Base-by-base conservation (phyloP, 30 jellyfish, hydroid and myxozoan genomes). In the Aurelia coerulea region DNA sequence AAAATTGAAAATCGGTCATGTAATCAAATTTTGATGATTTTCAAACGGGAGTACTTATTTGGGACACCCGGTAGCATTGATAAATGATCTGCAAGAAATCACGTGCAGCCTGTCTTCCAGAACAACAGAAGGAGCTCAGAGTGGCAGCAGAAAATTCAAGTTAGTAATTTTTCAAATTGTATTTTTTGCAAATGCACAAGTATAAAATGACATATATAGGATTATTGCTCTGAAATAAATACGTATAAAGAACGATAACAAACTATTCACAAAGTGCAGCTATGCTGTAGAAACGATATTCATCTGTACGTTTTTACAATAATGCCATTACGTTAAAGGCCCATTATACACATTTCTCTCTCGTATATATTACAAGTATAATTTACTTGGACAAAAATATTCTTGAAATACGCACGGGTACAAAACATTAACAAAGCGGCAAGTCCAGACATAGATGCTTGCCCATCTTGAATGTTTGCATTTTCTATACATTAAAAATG, bases 251-350 rank as follows among this genome's bases (percentile, higher is more conserved):
- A 65, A 53, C 84, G 68, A 53, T 65, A 73, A 81, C 67, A 63
- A 11, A 59, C 54, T 73, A 84, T 84, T 69, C 75, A 84, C 84
- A 84, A 62, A 35, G 93, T 73, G 87, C 87, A 84, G 87, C 93
- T 84, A 73, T 59, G 93, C 93, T 84, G 93, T 62, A 49, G 60
- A 68, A 37, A 84, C 17, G 93, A 31, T 18, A 5, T 53, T 67
- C 78, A 52, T 52, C 78, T 81, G n/a, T 62, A 75, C 23, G 16
- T 69, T 53, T 51, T 19, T 67, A 67, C 79, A 65, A 67, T 81
- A 68, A 65, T 50, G 58, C 91, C 54, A 29, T 62, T 67, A 81
- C 68, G 17, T 18, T 53, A 12, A 18, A 37, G 78, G 60, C 84
- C 76, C 78, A 14, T 13, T n/a, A 31, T 62, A 53, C 53, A 65